Base-by-base conservation (phyloP, 2,113 vertebrate genomes). In the Ginglymostoma cirratum region DNA sequence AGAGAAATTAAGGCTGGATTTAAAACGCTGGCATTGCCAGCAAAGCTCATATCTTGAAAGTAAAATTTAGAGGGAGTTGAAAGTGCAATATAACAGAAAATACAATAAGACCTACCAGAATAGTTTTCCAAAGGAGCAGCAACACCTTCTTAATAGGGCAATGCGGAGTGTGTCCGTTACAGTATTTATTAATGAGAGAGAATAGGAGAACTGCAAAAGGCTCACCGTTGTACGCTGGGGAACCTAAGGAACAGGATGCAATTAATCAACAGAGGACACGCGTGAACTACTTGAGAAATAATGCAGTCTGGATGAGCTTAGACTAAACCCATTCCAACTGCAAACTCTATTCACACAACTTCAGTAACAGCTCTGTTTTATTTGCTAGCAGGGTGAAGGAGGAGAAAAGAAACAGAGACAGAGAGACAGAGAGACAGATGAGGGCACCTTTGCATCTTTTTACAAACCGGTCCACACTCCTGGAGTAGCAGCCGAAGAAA, bases 111-210 rank as follows among this genome's bases (percentile, higher is more conserved):
- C 98, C 97, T 78, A 99, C 99, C 98, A 99, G 97, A 0, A 99
- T 96, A 0, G 99, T 99, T 97, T 99, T 99, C 99, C 99, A 99
- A 96, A 99, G 98, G 96, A 99, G 97, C 52, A 99, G 98, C 10
- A 99, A 97, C 0, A 99, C 99, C 96, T 99, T 99, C 98, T 99
- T 99, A 98, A 99, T 99, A 96, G 99, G 99, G 96, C 99, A 99
- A 97, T 99, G 99, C 0, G 99, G 99, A 10, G 99, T 98, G 0
- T 98, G 98, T 97, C 99, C 99, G 4, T 99, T 99, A 98, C 99
- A 99, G 98, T 99, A 99, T 96, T 99, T 99, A 97, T 98, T 99
- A 95, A 99, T 98, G 99, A 99, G 99, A 0, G 98, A 98, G 97
- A 99, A 99, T 80, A 99, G 99, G 96, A 99, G 97, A 95, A 99